Base-by-base conservation (phyloP, 2,113 vertebrate species). In the Tetraodon nigroviridis region DNA sequence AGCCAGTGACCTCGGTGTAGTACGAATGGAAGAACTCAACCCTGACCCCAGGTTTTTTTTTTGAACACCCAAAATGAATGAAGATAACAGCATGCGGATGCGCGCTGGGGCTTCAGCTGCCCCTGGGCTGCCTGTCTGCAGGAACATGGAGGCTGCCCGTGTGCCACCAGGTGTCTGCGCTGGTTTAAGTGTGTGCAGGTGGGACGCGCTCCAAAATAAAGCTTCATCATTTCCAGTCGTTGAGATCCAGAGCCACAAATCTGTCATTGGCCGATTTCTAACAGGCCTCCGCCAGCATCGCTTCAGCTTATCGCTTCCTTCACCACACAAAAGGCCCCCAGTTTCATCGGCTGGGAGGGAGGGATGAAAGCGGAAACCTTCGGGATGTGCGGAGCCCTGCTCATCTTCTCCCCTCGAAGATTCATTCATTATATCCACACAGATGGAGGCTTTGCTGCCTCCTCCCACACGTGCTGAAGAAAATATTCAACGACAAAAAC, bases 191-290 rank as follows among this genome's bases (percentile, higher is more conserved):
- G 54, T 46, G 66, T 61, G 71, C 70, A 78, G 66, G 76, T 76
- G 50, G 40, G 49, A 64, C 40, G 55, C 65, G 58, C n/a, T 55
- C 37, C 40, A 16, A 52, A 45, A 46, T 46, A n/a, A 50, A 48
- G 46, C 51, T 54, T 71, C 52, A 48, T 71, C 44, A 14, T 44
- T 78, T n/a, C 3, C 12, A 21, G 42, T 44, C 37, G 50, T 51
- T 57, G 51, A 58, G 68, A 32, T n/a, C 41, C 24, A 45, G 47
- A 77, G 56, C 61, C 69, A 74, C 78, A 84, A 79, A 85, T 85
- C 69, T 85, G 78, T 85, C 85, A 84, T 74, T 78, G 83, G 76
- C 68, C 72, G 71, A 51, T 72, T 79, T 74, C 66, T 51, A 71
- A 56, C 18, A 10, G 71, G 58, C 69, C 71, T 75, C 73, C 37